Base-by-base conservation (phyloP, 1,140 invertebrate genomes). In the Nasonia giraulti region DNA sequence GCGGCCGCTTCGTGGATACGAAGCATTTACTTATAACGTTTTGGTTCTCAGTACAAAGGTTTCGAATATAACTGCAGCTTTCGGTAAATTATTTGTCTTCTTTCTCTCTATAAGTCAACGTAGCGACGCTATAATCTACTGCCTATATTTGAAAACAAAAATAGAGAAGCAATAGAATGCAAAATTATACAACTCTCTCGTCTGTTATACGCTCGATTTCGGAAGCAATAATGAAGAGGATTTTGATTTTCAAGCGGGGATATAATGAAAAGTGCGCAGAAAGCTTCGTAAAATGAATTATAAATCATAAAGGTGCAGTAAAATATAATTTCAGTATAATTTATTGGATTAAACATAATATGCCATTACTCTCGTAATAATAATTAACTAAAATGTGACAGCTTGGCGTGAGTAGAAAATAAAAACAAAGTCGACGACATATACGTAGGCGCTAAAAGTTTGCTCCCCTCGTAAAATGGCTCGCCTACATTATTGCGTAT, bases 291-390 rank as follows among this genome's bases (percentile, higher is more conserved):
- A 77, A 23, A 27, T n/a, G 12, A 50, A 44, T n/a, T 1, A 12
- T n/a, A 78, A 62, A 37, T 55, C 20, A n/a, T 69, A 77, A 83
- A 69, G 33, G 27, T 83, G 55, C 40, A 37, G 1, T 50, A 78
- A 78, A 83, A 83, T 77, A 68, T 83, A 76, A 83, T 77, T 83
- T 83, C 76, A 83, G 77, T 83, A 47, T 83, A 76, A 83, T 77
- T 83, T 83, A 83, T 83, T 83, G n/a, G 6, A 78, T 78, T 66
- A 69, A 83, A 83, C 37, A 78, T 6, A 78, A 78, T 68, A 10
- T 2, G 20, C 33, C 20, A 83, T 66, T 83, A 23, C 2, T 27
- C 40, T 17, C 5, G 10, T 44, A 44, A 44, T 44, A 44, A 44
- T 44, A 50, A 83, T 68, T 7, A 83, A 83, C 73, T 76, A 83